These are phyloP conservation scores for Schizotus pectinicornis DNA, from an alignment of 2,888 invertebrate species.

Conservation along the genomic window DNA sequence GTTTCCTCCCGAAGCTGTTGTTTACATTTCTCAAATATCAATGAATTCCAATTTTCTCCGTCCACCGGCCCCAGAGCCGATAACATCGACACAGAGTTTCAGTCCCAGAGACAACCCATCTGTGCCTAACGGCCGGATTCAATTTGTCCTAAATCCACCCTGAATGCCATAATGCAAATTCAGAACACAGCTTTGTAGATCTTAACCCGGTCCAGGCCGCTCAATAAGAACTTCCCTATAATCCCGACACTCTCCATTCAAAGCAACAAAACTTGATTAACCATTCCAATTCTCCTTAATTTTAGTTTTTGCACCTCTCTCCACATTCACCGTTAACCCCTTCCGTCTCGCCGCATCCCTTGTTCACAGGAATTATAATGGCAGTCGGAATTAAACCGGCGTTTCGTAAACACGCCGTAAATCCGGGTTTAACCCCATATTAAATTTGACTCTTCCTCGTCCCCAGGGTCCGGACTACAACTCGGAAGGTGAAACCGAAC, in stretches of 20 bases:
- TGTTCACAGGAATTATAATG: slow-evolving; percentile 25
- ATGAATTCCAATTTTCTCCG: no score
- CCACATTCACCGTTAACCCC: slow-evolving; percentile 1
- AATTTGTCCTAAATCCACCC: slow-evolving; percentile 4
- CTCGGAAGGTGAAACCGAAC: slow-evolving; percentile 77
- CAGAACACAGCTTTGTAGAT: slow-evolving; percentile 5
- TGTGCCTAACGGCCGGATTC: neutral
- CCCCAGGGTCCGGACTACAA: slow-evolving; percentile 82
- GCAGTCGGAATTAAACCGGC: no score
- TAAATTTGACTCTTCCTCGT: neutral
- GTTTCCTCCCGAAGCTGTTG: no score
- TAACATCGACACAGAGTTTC: no score
- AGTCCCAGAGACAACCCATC: neutral
- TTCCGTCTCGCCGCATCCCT: slow-evolving; percentile 6
- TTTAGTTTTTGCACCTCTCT: slow-evolving; percentile 2
- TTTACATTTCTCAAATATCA: no score
- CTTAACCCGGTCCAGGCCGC: slow-evolving; percentile 2
- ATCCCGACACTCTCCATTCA: no score
- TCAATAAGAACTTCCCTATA: no score
- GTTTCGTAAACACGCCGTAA: no score
- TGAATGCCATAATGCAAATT: slow-evolving; percentile 14
- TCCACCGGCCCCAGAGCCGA: no score
- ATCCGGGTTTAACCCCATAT: neutral
- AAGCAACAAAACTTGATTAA: no score
- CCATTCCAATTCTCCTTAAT: no score